Base-by-base conservation (phyloP, 1,140 invertebrate genomes). In the Hestina assimilis region DNA sequence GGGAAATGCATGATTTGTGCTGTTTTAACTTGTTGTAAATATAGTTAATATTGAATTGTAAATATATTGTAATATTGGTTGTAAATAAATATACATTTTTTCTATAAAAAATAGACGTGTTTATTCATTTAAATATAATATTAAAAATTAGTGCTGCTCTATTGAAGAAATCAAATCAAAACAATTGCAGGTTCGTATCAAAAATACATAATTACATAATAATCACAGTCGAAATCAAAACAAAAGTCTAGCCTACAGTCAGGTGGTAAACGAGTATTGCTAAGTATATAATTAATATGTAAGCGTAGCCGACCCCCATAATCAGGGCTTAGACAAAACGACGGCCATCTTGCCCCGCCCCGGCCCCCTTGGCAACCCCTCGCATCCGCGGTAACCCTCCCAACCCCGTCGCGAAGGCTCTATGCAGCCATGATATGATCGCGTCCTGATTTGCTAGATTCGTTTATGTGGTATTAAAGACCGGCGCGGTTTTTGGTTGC, bases 231-330 rank as follows among this genome's bases (percentile, higher is more conserved):
- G 17, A 42, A 29, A 31, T 38, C 35, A 61, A 61, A 48, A 38
- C 52, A 42, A 48, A 45, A 9, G 43, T 43, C 38, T 20, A 51
- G 23, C 26, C 20, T 31, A 55, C 57, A 51, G 41, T 42, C 61
- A 63, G 71, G 66, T 69, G 59, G 62, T 69, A 73, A 75, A 64
- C 43, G 47, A 61, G 50, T 57, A 45, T 52, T 46, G 45, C 52
- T 72, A 71, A 84, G 80, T 80, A 85, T 69, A 83, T 85, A 85
- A 85, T 85, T 83, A 85, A 82, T 82, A 85, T 85, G 79, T 80
- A 79, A 73, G 69, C 69, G 66, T 45, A 56, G 65, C 69, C 66
- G 70, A 19, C 69, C 75, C 78, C 78, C 64, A 67, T 80, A 80
- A 83, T 82, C 76, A 83, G 73, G 67, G 63, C 70, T 82, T 75